Base-by-base conservation (phyloP, 2,888 invertebrate species). In the Zygothrica quintamaculata region DNA sequence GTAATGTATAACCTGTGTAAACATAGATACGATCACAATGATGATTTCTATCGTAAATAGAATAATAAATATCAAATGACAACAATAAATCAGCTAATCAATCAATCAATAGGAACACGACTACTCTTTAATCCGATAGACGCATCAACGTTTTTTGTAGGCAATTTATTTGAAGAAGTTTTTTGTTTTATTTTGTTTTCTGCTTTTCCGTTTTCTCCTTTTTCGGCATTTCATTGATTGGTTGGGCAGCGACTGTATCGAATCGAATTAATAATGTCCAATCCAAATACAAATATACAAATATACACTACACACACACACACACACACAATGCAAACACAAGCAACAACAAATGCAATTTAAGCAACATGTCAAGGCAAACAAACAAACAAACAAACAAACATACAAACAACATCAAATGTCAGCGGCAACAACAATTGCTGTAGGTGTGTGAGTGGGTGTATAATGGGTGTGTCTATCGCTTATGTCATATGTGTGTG, bases 311-410 rank as follows among this genome's bases (percentile, higher is more conserved):
- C 29, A 29, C 29, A 29, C 7, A 11, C 42, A 52, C 48, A 70
- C 22, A 51, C 12, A 58, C 47, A 43, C 16, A 39, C 36, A 15
- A 65, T 60, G 36, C 36, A 46, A 37, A 47, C 34, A 40, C 15
- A 36, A 9, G 15, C 39, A 47, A 44, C 39, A 55, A 52, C 65
- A 71, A 65, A 64, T 66, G 74, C 80, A 74, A 82, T 82, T 84
- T 62, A 62, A 71, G 71, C 66, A 61, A 79, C 71, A 79, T 85
- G 84, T 77, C 84, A 74, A 74, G 68, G 74, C 74, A 74, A 81
- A 69, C 65, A 84, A 52, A 47, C 51, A 52, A 57, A n/a, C n/a
- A n/a, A n/a, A n/a, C n/a, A 74, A 66, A 71, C 74, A 74, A 81
- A 69, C 65, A 84, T 48, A 47, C 51, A 52, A 57, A 66, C 69